Evolutionary conservation across 2,888 invertebrate genomes (phyloP).

Genomic region (Geophilus truncorum): DNA sequence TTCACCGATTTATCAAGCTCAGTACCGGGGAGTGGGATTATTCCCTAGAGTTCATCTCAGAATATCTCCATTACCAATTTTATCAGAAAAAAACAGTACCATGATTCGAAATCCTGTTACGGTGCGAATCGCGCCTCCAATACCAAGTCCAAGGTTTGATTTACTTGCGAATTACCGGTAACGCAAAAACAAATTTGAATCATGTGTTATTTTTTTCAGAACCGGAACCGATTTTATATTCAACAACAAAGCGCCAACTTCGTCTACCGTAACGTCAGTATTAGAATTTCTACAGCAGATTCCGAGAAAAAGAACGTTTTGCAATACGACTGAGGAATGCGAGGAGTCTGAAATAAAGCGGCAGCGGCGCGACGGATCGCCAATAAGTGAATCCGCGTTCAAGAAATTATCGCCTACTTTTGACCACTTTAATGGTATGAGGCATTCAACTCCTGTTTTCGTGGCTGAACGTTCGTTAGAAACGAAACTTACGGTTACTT

Average conservation of each 20-base stretch:
- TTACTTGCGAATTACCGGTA: no score
- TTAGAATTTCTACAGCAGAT: not conserved
- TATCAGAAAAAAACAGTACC: conserved; percentile 28
- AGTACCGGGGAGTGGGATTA: conserved; percentile 28
- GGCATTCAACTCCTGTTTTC: not conserved
- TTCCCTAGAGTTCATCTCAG: conserved; percentile 30
- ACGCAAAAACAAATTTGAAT: no score
- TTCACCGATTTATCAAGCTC: not conserved
- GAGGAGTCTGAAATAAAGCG: not conserved
- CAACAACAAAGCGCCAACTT: not conserved
- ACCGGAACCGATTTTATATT: not conserved
- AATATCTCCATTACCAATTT: not conserved
- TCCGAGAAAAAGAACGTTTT: not conserved
- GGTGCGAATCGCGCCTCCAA: conserved; percentile 27
- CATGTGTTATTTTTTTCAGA: not conserved
- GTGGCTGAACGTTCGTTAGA: not conserved
- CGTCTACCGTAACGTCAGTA: not conserved
- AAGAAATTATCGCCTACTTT: not conserved
- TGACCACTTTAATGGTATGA: not conserved
- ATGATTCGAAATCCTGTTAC: conserved; percentile 31
- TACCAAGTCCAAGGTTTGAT: not conserved
- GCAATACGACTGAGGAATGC: not conserved
- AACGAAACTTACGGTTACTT: not conserved
- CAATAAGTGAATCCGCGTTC: not conserved
- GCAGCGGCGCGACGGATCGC: not conserved